Base-by-base conservation (phyloP, 1,140 invertebrate species). In the Philaenus spumarius region DNA sequence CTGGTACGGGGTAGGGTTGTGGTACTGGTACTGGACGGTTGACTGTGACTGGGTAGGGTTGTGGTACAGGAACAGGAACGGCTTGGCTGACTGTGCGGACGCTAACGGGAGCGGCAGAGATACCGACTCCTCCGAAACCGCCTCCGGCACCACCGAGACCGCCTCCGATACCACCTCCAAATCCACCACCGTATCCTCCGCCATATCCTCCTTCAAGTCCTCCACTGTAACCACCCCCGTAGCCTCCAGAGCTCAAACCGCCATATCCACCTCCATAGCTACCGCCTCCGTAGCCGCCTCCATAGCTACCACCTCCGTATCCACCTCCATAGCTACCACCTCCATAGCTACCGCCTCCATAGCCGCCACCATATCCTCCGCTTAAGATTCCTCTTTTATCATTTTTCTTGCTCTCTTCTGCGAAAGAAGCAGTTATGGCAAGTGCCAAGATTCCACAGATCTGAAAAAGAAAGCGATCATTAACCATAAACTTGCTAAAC, bases 1-100 rank as follows among this genome's bases (percentile, higher is more conserved):
- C 64, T 2, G 62, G 62, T 43, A 60, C 58, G 6, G 56, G 40
- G 4, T 58, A 37, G 19, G 56, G 46, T 11, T 40, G 34, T 7
- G 58, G 57, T 19, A 64, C 60, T 4, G 61, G 64, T 4, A 59
- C 19, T 7, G 64, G 62, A 12, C 59, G 50, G 40, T 60, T 61
- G 2, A 66, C 64, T 1, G 61, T 48, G 37, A 61, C 59, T 1
- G 59, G 53, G 11, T 50, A 43, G 7, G 59, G 59, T 42, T 58
- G 55, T 12, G 59, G 59, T 12, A 58, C 55, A 30, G 59, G 54
- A 23, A 61, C 59, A 1, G 45, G 45, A 17, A 61, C 53, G 17
- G 53, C 19, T 56, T 58, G 54, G 12, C 24, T 35, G 34, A 58
- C 46, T 9, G 56, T 58, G 56, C 48, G 48, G 15, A 58, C 56